Evolutionary conservation across 2,797 vertebrate species (phyloP).

Genomic region (Paratrypauchen microcephalus): DNA sequence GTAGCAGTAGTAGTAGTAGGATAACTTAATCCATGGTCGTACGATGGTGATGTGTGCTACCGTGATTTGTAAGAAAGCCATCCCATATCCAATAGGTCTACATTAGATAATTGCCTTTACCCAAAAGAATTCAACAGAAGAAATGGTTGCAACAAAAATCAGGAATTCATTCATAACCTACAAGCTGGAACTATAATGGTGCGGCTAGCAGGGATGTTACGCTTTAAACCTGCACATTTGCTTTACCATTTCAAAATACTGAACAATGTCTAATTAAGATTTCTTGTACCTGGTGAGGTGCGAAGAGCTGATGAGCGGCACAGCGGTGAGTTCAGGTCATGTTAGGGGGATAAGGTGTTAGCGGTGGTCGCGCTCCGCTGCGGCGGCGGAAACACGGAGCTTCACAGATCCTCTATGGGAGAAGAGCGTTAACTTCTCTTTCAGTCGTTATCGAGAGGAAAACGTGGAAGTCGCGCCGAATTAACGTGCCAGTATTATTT

Average conservation of each 20-base stretch:
- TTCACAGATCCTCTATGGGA: slow-evolving; percentile 26
- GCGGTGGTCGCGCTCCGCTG: neutral
- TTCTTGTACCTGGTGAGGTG: slow-evolving; percentile 55
- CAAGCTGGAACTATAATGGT: neutral
- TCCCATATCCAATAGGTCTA: neutral
- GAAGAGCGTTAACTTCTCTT: neutral
- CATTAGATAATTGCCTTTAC: neutral
- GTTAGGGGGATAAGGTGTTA: slow-evolving; percentile 1
- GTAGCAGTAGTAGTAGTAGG: too few relatives aligned
- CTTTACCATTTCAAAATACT: neutral
- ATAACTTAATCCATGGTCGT: too few relatives aligned
- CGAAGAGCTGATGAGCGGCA: slow-evolving; percentile 17
- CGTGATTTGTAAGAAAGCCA: neutral
- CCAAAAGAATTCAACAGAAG: neutral
- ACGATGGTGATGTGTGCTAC: neutral
- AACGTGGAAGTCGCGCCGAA: neutral
- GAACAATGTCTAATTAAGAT: neutral
- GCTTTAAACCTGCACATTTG: neutral
- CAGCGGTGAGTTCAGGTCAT: slow-evolving; percentile 51
- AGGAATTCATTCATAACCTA: slow-evolving; percentile 2
- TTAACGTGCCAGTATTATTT: neutral
- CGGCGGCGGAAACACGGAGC: neutral
- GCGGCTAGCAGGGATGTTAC: slow-evolving; percentile 24
- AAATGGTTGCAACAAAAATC: neutral
- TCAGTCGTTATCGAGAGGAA: neutral